Evolutionary conservation across 2,797 vertebrate species (phyloP).

Genomic region (Lagorchestes hirsutus): DNA sequence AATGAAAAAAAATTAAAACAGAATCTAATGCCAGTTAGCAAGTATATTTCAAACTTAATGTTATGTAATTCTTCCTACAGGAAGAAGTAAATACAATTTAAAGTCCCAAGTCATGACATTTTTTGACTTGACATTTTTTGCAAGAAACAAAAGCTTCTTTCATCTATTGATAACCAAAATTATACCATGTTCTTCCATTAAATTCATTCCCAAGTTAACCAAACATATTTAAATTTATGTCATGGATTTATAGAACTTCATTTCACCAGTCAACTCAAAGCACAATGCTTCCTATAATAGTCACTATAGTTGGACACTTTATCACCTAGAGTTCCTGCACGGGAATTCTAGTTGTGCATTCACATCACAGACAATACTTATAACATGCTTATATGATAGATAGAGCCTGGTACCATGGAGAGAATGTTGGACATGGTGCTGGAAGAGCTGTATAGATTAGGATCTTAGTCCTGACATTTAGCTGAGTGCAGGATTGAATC

Average conservation of each 20-base stretch:
- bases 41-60: constrained; percentile 20
- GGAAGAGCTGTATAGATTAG: not conserved
- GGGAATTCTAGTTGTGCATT: not conserved
- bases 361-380: not conserved
- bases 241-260: not conserved
- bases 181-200: not conserved
- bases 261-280: constrained; percentile 12
- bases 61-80: not conserved
- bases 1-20: constrained; percentile 25
- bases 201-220: not conserved
- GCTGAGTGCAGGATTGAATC: not conserved
- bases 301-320: not conserved
- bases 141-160: not conserved
- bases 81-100: constrained; percentile 17
- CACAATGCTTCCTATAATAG: not conserved
- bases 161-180: not conserved
- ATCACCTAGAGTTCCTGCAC: not conserved
- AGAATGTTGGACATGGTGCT: not conserved
- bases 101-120: not conserved
- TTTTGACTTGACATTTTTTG: not conserved
- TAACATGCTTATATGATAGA: not conserved
- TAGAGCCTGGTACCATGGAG: not conserved
- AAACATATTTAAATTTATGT: not conserved
- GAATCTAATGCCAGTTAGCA: not conserved
- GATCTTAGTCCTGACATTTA: not conserved